These are phyloP conservation scores for Trachops cirrhosus DNA, from an alignment of 2,797 vertebrate species.

Conservation along the genomic window DNA sequence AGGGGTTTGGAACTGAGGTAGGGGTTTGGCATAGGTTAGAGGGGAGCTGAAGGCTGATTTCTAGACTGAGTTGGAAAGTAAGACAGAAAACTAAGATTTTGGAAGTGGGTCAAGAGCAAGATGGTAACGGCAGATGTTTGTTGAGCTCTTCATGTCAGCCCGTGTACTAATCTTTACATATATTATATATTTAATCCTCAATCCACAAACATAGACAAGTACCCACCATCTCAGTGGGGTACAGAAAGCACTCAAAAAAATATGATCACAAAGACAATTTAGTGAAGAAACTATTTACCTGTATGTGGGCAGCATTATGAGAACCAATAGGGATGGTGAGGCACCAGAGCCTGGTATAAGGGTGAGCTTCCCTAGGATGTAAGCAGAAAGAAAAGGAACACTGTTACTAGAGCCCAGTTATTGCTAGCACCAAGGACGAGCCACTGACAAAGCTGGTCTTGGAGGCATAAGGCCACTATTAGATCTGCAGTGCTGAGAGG, in stretches of 20 bases:
- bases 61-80: background rate
- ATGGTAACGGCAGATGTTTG: background rate
- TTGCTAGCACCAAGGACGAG: background rate
- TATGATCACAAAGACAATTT: background rate
- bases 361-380: background rate
- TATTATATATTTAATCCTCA: background rate
- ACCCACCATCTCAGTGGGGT: background rate
- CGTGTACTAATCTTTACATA: background rate
- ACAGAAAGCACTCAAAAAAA: background rate
- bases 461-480: background rate
- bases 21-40: background rate
- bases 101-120: background rate
- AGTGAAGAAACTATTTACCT: background rate
- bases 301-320: background rate
- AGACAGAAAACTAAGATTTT: background rate
- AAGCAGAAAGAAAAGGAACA: background rate
- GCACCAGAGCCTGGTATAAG: background rate
- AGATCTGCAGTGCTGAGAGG: background rate
- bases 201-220: background rate
- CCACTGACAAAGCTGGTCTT: background rate
- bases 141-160: background rate
- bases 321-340: background rate
- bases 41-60: background rate
- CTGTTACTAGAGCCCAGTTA: background rate
- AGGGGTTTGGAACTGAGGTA: background rate